A percentile compares a stretch with the other conserved stretches of the same genome.
These are phyloP conservation scores for Zelleria hepariella DNA, from an alignment of 2,888 invertebrate genomes.

Conservation along the genomic window DNA sequence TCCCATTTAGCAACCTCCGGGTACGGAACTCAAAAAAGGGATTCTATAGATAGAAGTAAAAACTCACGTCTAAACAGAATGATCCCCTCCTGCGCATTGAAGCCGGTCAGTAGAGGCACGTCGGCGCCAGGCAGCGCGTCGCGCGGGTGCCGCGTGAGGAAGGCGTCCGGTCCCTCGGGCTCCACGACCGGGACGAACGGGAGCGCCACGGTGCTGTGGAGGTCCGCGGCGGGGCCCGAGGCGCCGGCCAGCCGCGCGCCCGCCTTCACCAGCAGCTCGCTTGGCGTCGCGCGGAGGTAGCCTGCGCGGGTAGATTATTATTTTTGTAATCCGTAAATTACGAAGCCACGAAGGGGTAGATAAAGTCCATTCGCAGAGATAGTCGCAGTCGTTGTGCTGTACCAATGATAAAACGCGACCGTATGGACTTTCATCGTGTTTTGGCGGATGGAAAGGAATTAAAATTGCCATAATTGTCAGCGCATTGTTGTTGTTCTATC, in stretches of 20 bases:
- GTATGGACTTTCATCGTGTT: no score
- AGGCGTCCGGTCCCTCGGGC: slow-evolving; percentile 45
- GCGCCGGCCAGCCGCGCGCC: slow-evolving; percentile 65
- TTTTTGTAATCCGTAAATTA: not conserved
- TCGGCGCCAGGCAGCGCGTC: slow-evolving; percentile 63
- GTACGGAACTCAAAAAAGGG: no score
- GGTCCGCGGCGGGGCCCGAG: slow-evolving; percentile 47
- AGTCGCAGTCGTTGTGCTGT: no score
- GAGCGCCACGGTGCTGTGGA: slow-evolving; percentile 71
- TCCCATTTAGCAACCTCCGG: no score
- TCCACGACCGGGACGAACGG: slow-evolving; percentile 74
- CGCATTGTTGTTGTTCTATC: no score
- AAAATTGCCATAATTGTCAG: no score
- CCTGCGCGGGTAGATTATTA: slow-evolving; percentile 31
- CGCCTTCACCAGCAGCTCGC: slow-evolving; percentile 72
- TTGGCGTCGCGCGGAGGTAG: slow-evolving; percentile 71
- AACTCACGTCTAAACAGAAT: slow-evolving; percentile 72
- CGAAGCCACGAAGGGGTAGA: no score
- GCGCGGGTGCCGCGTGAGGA: slow-evolving; percentile 67
- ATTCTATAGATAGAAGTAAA: no score
- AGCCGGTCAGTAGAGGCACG: slow-evolving; percentile 75
- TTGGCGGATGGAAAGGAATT: no score
- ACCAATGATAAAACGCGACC: no score
- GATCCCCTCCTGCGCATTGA: slow-evolving; percentile 77
- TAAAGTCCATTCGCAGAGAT: no score